Base-by-base conservation (phyloP, 2,113 vertebrate species). In the Uria aalge region DNA sequence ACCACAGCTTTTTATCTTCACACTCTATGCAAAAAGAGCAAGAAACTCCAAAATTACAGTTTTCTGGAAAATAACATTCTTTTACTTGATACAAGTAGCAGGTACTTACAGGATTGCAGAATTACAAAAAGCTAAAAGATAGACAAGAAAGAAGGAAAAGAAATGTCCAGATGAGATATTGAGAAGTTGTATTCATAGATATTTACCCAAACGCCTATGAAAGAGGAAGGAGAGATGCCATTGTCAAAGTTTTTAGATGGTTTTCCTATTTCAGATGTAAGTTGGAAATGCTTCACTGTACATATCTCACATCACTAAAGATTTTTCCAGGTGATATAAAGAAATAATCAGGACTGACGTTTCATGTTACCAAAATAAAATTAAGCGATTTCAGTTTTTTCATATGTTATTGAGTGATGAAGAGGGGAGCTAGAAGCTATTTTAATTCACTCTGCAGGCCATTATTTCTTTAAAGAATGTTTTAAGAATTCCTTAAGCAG, bases 231-330 rank as follows among this genome's bases (percentile, higher is more conserved):
- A 68, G 85, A 85, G 57, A 23, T 6, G 60, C 8, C 20, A 26
- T 1, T 2, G 12, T 5, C 43, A 13, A 36, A 8, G n/a, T 8
- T 36, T 50, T 32, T 5, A 27, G 38, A 47, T 1, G 5, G 15
- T 45, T 47, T 11, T 50, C 14, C 48, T 68, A 20, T 16, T 74
- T 78, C 47, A 62, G 21, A 5, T 9, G 11, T 6, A 20, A 50
- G 5, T 6, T 73, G 36, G 74, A 83, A 87, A 84, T 3, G 17
- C 22, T 47, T 52, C 55, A 17, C 4, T 3, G 0, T 9, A 27
- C 13, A 9, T 5, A 68, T 34, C 62, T 38, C 36, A 19, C 18
- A 30, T 34, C n/a, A 27, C 24, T 57, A 38, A 48, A 48, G 40
- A 11, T 26, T 72, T 6, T 24, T 64, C 19, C 53, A 73, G 9